Evolutionary conservation across 2,888 invertebrate genomes (phyloP).

Genomic region (Neoascia interrupta): DNA sequence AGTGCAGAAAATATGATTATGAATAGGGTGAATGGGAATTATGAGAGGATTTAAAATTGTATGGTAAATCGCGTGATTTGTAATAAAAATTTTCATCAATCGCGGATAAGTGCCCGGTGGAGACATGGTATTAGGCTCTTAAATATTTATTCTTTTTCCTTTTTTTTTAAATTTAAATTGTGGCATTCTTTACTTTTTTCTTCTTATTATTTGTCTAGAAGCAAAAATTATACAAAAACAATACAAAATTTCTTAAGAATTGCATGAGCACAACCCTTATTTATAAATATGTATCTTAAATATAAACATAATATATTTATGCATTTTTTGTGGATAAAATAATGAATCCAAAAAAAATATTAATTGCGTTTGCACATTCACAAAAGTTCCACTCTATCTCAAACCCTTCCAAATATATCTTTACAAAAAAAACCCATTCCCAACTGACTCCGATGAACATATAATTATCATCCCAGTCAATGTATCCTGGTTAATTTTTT

Average conservation of each 20-base stretch:
- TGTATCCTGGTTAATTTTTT: conserved; percentile 5
- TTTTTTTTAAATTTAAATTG: background rate
- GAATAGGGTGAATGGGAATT: too few relatives aligned
- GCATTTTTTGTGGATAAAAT: conserved; percentile 43
- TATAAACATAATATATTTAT: conserved; percentile 47
- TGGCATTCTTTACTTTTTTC: background rate
- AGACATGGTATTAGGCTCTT: too few relatives aligned
- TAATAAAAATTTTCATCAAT: too few relatives aligned
- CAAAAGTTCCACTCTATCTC: conserved; percentile 53
- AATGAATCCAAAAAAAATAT: conserved; percentile 21
- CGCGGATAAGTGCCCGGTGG: too few relatives aligned
- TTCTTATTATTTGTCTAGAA: background rate
- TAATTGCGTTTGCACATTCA: conserved; percentile 71
- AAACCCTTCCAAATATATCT: background rate
- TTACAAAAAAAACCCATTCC: background rate
- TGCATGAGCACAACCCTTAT: conserved; percentile 61
- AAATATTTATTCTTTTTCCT: background rate
- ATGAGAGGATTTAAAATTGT: too few relatives aligned
- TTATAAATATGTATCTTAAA: conserved; percentile 27
- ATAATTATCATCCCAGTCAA: background rate
- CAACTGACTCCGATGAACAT: conserved; percentile 4
- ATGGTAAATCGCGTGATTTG: too few relatives aligned
- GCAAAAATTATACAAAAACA: conserved; percentile 18
- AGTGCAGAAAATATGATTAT: too few relatives aligned
- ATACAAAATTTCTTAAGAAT: conserved; percentile 66